These are phyloP conservation scores for Platysteira castanea DNA, from an alignment of 2,113 vertebrate species.

Conservation along the genomic window DNA sequence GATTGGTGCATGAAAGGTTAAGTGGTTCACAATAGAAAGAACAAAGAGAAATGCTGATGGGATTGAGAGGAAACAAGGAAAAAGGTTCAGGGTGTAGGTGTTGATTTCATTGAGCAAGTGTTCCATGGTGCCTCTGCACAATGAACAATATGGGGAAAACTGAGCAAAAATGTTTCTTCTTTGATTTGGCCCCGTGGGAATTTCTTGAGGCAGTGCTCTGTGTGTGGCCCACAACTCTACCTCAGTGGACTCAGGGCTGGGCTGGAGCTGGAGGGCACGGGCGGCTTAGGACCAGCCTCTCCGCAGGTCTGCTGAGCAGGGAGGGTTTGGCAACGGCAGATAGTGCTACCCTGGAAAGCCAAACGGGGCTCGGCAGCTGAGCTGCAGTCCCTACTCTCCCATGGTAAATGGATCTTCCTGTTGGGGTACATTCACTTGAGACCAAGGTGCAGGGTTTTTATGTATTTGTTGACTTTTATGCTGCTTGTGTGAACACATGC, in stretches of 20 bases:
- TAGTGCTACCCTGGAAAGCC: fast-evolving
- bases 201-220: background rate
- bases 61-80: background rate
- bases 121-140: background rate
- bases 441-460: background rate
- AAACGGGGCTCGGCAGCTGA: background rate
- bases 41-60: background rate
- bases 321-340: background rate
- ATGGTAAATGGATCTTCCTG: background rate
- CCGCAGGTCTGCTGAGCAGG: background rate
- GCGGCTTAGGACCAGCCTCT: background rate
- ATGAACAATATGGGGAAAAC: background rate
- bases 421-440: background rate
- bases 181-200: background rate
- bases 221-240: background rate
- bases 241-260: background rate
- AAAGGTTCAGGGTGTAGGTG: background rate
- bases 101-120: background rate
- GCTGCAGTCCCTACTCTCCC: background rate
- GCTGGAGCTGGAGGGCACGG: background rate
- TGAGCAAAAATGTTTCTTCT: background rate
- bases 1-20: background rate
- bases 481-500: background rate
- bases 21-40: background rate
- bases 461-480: background rate